Evolutionary conservation across 2,888 invertebrate genomes (phyloP), one percentile per base, ranked within the genome.

Genomic region (Chrysolina haemoptera): DNA sequence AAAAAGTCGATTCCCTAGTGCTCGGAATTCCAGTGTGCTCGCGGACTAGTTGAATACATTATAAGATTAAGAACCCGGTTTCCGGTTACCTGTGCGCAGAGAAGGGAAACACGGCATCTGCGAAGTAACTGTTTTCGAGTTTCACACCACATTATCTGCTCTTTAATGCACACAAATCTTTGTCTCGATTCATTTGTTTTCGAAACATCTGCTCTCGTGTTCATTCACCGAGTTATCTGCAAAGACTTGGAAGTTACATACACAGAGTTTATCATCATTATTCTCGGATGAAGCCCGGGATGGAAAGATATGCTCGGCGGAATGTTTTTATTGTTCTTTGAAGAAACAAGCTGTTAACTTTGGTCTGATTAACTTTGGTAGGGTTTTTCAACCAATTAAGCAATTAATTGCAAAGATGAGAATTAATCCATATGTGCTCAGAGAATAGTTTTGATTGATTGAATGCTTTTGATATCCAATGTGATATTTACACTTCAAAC

Each of bases 101-200:
- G 69, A 74, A 73, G 50, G 41, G 41, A 20, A 64, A 46, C 35
- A 41, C 64, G 43, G 70, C 75, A 67, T 75, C 67, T 72, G 70
- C 72, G 64, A 73, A 62, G 72, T 73, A 74, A 76, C 73, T 71
- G 76, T 74, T 76, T 69, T 70, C 18, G 70, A 71, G 74, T 76
- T 76, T 76, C 74, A 76, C 76, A 74, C 76, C 71, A 69, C 73
- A 74, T 76, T 76, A 76, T 71, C 74, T 76, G 76, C 66, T 70
- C 68, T 74, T 76, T 67, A 74, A 70, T 71, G 74, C 48, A 62
- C 71, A 69, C 69, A 53, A 69, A 76, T 76, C 76, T 74, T 74
- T 68, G 63, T 67, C 59, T 72, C 64, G 74, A 62, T 71, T 74
- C 76, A 74, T 70, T 71, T 71, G 69, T 68, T 71, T 59, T 48